Evolutionary conservation across 2,888 invertebrate species (phyloP).

Genomic region (Poecilus cupreus): DNA sequence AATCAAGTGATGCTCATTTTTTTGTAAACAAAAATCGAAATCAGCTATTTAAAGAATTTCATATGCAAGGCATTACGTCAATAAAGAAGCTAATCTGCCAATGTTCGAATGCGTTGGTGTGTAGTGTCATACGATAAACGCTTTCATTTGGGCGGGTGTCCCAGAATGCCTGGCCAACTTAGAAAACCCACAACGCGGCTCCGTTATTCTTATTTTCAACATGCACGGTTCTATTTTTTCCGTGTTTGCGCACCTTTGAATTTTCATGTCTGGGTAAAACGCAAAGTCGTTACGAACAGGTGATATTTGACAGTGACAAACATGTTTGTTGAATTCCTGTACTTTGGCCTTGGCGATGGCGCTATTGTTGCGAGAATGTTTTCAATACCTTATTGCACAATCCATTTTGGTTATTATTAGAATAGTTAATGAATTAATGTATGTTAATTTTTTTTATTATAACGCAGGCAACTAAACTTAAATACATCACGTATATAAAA

Average conservation of each 20-base stretch:
- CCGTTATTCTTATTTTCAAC: conserved; percentile 3
- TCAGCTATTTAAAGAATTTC: conserved; percentile 37
- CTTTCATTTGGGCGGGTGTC: conserved; percentile 43
- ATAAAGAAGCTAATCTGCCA: conserved; percentile 25
- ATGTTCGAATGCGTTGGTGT: conserved; percentile 30
- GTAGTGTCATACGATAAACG: conserved; percentile 37
- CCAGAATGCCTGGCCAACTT: conserved; percentile 39
- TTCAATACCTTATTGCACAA: not conserved
- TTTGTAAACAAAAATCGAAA: conserved; percentile 1
- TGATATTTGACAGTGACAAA: conserved; percentile 28
- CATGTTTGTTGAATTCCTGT: conserved; percentile 9
- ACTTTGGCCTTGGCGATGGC: not conserved
- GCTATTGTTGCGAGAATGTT: not conserved
- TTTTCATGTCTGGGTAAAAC: not conserved
- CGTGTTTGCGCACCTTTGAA: not conserved
- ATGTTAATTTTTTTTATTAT: not conserved
- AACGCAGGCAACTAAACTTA: too few species aligned
- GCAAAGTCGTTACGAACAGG: conserved; percentile 21
- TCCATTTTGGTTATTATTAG: not conserved
- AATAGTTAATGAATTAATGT: not conserved
- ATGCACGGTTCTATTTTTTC: conserved; percentile 19
- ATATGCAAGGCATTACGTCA: conserved; percentile 3
- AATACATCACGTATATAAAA: too few species aligned
- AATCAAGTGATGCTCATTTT: not conserved
- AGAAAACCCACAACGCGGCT: not conserved